These are phyloP conservation scores for Pampus argenteus DNA, from an alignment of 2,797 vertebrate species.

Conservation along the genomic window DNA sequence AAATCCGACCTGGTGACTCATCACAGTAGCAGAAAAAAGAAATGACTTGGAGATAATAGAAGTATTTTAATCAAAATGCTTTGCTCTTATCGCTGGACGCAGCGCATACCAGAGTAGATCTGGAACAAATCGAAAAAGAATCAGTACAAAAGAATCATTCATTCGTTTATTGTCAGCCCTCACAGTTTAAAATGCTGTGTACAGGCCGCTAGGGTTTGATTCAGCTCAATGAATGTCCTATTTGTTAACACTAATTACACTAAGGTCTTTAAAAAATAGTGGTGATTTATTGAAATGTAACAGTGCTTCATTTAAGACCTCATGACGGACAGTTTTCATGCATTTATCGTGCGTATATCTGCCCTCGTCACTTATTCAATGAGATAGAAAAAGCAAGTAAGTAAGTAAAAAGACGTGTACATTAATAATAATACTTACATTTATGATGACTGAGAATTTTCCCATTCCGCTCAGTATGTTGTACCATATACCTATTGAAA, in stretches of 20 bases:
- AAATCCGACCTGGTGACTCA: background rate
- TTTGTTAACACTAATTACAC: background rate
- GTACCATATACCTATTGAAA: slow-evolving; percentile 93
- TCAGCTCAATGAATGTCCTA: background rate
- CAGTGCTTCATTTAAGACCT: background rate
- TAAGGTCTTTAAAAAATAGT: background rate
- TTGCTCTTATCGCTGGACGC: background rate
- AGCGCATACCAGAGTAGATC: background rate
- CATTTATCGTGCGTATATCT: background rate
- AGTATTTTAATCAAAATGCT: too few relatives aligned
- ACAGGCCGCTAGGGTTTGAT: background rate
- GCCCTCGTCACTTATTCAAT: slow-evolving; percentile 16
- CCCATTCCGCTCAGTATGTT: slow-evolving; percentile 96
- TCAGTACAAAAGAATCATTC: background rate
- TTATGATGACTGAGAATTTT: slow-evolving; percentile 97
- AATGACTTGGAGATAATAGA: background rate
- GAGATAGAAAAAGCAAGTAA: too few relatives aligned
- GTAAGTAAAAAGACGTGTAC: background rate
- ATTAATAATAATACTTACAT: slow-evolving; percentile 87
- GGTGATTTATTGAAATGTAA: background rate
- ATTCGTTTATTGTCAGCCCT: background rate
- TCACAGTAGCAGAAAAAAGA: background rate
- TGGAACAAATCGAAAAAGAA: background rate
- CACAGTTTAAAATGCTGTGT: too few relatives aligned
- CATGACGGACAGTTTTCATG: background rate